Evolutionary conservation across 2,797 vertebrate species (phyloP), one percentile per base, ranked within the genome.

Genomic region (Arnoldichthys spilopterus): DNA sequence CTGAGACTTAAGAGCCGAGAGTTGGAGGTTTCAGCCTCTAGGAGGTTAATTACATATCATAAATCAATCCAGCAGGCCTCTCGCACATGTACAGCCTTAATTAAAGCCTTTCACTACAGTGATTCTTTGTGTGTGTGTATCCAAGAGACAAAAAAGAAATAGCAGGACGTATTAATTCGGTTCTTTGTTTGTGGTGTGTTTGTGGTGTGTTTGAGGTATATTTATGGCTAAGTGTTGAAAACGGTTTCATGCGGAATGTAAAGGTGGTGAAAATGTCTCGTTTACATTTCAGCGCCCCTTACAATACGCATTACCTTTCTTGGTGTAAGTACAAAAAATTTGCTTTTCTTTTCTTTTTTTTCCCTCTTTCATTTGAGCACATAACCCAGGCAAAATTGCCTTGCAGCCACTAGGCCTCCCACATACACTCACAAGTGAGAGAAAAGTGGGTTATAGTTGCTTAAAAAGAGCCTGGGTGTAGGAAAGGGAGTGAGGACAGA

Each of bases 41-140:
- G 79, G 84, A 85, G 85, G 85, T 87, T 87, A 86, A 89, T 89
- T 78, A 88, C 69, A 80, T 82, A 82, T 85, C 80, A 86, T 90
- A 88, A 88, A 88, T 88, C 81, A 87, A 84, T 86, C 74, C 69
- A 61, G 76, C 61, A 28, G 75, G 18, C 76, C 62, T 70, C 72
- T 47, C 69, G 28, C 72, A 56, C 73, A 56, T 71, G 47, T 69
- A 82, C 72, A 32, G 12, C 53, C 62, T 82, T 86, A 85, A 86
- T 85, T 85, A 82, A 82, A 80, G 68, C 68, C 69, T 43, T 70
- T 67, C 64, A 78, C 70, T 32, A 49, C 66, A 45, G 67, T 77
- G 58, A 24, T 47, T 22, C 49, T 26, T 32, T 81, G 61, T 43
- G 58, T 37, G 51, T 78, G 20, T 78, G 71, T 43, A 37, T 61